These are phyloP conservation scores for Drosophila suboccidentalis DNA, from an alignment of 2,888 invertebrate genomes.

Conservation along the genomic window DNA sequence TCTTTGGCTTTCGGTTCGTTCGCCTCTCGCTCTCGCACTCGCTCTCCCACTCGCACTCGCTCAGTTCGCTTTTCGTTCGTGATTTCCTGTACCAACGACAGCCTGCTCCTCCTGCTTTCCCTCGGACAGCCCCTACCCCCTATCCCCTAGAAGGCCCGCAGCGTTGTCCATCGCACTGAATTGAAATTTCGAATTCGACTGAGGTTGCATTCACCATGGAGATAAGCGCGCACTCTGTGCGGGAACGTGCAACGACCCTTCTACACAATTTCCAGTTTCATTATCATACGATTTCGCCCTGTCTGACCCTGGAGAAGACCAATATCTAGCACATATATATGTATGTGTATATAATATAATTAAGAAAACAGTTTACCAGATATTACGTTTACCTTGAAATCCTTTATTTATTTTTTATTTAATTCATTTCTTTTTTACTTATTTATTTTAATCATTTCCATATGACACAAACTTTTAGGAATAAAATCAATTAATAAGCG, in stretches of 20 bases:
- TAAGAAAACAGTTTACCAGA: neutral
- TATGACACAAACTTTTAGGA: neutral
- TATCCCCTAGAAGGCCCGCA: neutral
- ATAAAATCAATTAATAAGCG: too few species aligned
- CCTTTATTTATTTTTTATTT: too few species aligned
- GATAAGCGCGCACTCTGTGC: slow-evolving; percentile 19
- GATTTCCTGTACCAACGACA: slow-evolving; percentile 49
- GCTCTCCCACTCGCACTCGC: slow-evolving; percentile 62
- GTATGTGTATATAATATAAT: neutral
- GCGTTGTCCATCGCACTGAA: slow-evolving; percentile 4
- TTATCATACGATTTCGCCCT: neutral
- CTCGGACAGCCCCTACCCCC: neutral
- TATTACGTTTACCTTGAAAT: neutral
- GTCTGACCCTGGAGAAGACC: neutral
- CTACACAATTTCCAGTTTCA: slow-evolving; percentile 4
- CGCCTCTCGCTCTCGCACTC: slow-evolving; percentile 55
- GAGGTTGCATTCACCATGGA: slow-evolving; percentile 29
- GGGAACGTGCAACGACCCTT: slow-evolving; percentile 19
- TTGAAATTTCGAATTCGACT: slow-evolving; percentile 14
- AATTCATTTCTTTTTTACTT: too few species aligned
- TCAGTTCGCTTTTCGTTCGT: slow-evolving; percentile 55
- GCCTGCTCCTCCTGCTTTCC: slow-evolving; percentile 8
- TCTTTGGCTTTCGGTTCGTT: slow-evolving; percentile 65
- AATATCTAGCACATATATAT: neutral
- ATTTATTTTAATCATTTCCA: neutral